phyloP scores from a whole-genome alignment of 1,140 invertebrate genomes.

The Lasioglossum baleicum region DNA sequence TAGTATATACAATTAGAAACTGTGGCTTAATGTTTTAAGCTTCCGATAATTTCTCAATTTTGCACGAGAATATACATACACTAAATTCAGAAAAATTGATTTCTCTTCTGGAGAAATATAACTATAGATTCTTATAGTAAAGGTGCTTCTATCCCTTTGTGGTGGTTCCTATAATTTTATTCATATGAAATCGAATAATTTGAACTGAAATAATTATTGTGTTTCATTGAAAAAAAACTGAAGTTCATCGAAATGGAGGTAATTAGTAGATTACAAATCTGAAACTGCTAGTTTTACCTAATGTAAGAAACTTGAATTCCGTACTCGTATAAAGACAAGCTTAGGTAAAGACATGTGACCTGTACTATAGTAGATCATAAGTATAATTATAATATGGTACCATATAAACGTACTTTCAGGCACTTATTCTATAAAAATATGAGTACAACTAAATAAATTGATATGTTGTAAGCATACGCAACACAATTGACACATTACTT shows the following conservation, averaged over 20 bases:
- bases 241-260: constrained; percentile 73
- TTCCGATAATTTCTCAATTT: background rate
- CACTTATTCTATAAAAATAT: background rate
- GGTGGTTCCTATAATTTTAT: constrained; percentile 6
- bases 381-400: constrained; percentile 7
- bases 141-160: constrained; percentile 3
- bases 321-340: constrained; percentile 7
- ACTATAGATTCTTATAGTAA: background rate
- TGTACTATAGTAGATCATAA: background rate
- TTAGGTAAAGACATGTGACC: background rate
- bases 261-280: constrained; percentile 57
- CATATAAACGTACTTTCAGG: background rate
- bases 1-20: background rate
- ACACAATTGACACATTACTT: constrained; percentile 21
- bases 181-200: constrained; percentile 4
- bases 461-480: constrained; percentile 17
- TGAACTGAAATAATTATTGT: constrained; percentile 52
- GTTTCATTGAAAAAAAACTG: constrained; percentile 66
- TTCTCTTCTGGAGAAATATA: background rate
- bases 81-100: constrained; percentile 7
- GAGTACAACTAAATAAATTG: constrained; percentile 20
- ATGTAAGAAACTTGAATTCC: constrained; percentile 3
- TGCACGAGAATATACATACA: constrained; percentile 15
- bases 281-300: constrained; percentile 5
- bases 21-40: background rate